Base-by-base conservation (phyloP, 1,140 invertebrate genomes). In the Drosophila persimilis region DNA sequence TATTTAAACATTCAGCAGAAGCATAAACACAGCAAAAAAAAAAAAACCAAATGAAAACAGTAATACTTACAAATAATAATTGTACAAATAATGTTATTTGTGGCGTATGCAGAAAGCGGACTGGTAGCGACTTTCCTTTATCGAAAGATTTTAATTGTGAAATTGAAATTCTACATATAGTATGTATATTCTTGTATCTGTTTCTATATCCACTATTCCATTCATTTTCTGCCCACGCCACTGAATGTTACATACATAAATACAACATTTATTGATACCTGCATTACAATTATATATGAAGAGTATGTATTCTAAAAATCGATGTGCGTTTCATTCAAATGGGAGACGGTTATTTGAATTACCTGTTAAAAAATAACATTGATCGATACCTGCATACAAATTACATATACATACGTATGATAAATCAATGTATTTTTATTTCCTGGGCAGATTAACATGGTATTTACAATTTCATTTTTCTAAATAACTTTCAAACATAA, bases 321-420 rank as follows among this genome's bases (percentile, higher is more conserved):
- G 11, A 3, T 4, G 9, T 64, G 20, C 20, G 8, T 64, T 22
- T 64, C 31, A 47, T 22, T 62, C 35, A 39, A 39, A 13, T 39
- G 11, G 35, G 35, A 13, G 11, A 13, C 35, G 11, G 11, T 39
- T 39, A 39, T 13, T 13, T 39, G 4, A 39, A 39, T 39, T 39
- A 39, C 11, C 35, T 39, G 20, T 39, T 4, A 39, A 39, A 13
- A 39, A 39, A 5, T 11, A 39, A 64, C 17, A 60, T 15, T n/a
- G 62, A 64, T 29, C 29, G 59, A 64, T 64, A 64, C 62, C 62
- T 64, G 62, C 62, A 64, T 64, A 63, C 17, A 61, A 59, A 63
- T 62, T 64, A 64, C 35, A 39, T 11, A 39, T 39, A 31, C 29
- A 31, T 31, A 39, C 35, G 11, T 63, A 63, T 63, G 58, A 62